Evolutionary conservation across 2,797 vertebrate genomes (phyloP).

Genomic region (Carcharodon carcharias): DNA sequence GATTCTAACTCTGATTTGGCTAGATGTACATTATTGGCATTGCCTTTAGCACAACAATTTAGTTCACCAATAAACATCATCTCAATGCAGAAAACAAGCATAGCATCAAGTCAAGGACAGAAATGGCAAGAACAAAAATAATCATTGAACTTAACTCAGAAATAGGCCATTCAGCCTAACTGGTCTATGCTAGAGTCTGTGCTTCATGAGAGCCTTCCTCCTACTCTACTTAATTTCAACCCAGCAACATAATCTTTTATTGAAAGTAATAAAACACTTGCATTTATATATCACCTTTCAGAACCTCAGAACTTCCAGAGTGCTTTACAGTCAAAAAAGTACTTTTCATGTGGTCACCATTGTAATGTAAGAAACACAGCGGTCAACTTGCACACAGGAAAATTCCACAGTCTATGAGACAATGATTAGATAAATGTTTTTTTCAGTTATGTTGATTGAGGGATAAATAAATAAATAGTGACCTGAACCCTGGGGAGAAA

Average conservation of each 20-base stretch:
- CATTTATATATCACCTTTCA: not conserved
- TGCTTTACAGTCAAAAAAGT: not conserved
- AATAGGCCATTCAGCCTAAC: not conserved
- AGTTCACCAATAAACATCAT: not conserved
- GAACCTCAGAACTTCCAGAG: not conserved
- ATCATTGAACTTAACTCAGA: not conserved
- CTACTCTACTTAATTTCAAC: not conserved
- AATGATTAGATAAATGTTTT: not conserved
- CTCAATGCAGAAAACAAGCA: not conserved
- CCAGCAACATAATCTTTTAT: too few species aligned
- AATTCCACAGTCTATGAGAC: not conserved
- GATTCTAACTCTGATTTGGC: not conserved
- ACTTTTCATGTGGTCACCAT: not conserved
- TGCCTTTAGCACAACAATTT: not conserved
- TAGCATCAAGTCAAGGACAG: not conserved
- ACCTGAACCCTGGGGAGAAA: not conserved
- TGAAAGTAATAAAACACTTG: too few species aligned
- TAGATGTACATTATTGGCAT: not conserved
- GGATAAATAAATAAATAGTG: not conserved
- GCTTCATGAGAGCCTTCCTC: not conserved
- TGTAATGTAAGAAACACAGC: not conserved
- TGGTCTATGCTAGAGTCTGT: not conserved
- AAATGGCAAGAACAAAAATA: not conserved
- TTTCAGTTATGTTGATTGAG: not conserved
- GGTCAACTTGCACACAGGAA: not conserved